Percentiles rank a stretch among this genome's conserved stretches.
Evolutionary conservation across 2,888 invertebrate species (phyloP).

Genomic region (Chironomus tentans): DNA sequence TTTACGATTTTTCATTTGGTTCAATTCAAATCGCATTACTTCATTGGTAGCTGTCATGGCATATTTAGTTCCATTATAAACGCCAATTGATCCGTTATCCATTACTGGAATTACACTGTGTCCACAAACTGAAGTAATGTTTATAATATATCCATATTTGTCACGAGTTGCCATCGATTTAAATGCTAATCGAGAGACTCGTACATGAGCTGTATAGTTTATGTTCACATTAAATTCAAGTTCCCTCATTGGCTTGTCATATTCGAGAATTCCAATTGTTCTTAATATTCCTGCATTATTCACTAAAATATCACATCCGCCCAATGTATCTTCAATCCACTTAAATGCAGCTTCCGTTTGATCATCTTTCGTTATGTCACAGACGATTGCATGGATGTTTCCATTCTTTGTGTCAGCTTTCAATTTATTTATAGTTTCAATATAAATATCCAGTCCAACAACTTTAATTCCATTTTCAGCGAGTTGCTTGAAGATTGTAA

Average conservation of each 20-base stretch:
- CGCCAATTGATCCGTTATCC: too few species aligned
- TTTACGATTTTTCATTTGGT: too few species aligned
- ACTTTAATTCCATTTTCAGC: background rate
- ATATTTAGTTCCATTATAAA: too few species aligned
- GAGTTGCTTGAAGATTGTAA: background rate
- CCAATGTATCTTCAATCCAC: background rate
- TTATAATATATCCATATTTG: too few species aligned
- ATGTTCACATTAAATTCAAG: background rate
- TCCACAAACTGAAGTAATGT: background rate
- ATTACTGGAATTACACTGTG: too few species aligned
- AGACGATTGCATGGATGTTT: background rate
- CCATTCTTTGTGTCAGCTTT: background rate
- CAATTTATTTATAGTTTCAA: background rate
- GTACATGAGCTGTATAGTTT: background rate
- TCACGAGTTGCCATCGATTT: too few species aligned
- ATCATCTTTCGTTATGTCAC: conserved; percentile 5
- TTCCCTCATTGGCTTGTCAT: background rate
- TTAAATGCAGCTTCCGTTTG: background rate
- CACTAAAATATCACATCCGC: background rate
- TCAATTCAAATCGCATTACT: too few species aligned
- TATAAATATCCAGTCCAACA: background rate
- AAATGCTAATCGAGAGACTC: too few species aligned
- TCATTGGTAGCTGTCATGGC: too few species aligned
- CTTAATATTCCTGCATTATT: conserved; percentile 6
- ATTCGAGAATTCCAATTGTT: background rate